These are phyloP conservation scores for Caenorhabditis afra DNA, from an alignment of 2,888 invertebrate species.

Conservation along the genomic window DNA sequence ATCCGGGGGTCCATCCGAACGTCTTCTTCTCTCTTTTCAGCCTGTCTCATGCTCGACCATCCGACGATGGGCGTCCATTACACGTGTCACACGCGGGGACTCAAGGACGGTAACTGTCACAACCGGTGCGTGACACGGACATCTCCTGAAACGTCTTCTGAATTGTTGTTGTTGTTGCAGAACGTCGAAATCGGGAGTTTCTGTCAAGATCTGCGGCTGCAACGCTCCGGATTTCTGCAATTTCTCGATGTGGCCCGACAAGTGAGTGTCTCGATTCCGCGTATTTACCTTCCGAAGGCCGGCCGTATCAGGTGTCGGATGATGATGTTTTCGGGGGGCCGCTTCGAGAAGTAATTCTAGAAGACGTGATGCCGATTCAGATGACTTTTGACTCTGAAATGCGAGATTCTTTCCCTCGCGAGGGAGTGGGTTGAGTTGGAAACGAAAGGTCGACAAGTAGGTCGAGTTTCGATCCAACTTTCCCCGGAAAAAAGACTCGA, in stretches of 20 bases:
- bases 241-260: constrained; percentile 67
- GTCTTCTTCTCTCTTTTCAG: too few species aligned
- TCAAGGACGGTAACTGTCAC: constrained; percentile 62
- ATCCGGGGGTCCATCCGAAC: constrained; percentile 16
- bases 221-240: constrained; percentile 65
- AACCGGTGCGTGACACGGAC: constrained; percentile 14
- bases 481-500: too few species aligned
- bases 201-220: constrained; percentile 66
- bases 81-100: constrained; percentile 65
- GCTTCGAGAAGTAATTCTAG: constrained; percentile 21
- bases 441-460: too few species aligned
- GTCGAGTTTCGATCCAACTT: too few species aligned
- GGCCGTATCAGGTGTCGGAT: constrained; percentile 46
- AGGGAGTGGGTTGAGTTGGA: neutral
- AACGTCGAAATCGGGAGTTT: constrained; percentile 66
- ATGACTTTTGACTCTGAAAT: constrained; percentile 24
- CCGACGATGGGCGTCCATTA: constrained; percentile 70
- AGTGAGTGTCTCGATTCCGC: constrained; percentile 45
- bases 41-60: constrained; percentile 70
- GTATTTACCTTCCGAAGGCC: constrained; percentile 11
- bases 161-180: too few species aligned
- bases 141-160: neutral
- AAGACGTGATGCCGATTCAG: constrained; percentile 26
- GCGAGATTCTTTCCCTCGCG: too few species aligned
- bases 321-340: constrained; percentile 27